Base-by-base conservation (phyloP, 1,140 invertebrate genomes). In the Anadara kagoshimensis region DNA sequence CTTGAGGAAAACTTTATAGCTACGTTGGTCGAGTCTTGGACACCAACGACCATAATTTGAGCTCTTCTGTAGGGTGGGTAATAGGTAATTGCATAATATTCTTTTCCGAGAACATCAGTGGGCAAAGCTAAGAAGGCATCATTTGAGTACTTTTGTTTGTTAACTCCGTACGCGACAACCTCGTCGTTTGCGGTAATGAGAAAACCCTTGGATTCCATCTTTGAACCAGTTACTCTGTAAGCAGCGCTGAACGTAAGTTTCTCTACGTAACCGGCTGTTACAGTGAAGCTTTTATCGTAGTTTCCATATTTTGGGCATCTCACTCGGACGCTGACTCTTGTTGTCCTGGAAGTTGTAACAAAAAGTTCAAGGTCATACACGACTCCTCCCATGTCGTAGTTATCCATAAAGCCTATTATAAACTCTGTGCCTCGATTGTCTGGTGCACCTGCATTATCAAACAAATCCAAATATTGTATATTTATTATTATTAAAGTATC, bases 101-200 rank as follows among this genome's bases (percentile, higher is more conserved):
- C 75, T 12, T 36, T 76, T 14, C 82, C 82, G 10, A 86, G 63
- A 3, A 79, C 78, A 41, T 85, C 74, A 1, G 65, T 67, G 4
- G 85, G 85, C 11, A 86, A 59, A 5, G 79, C 83, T 7, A 86
- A 62, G 65, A 79, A 87, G 16, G 79, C 84, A 59, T 87, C 85
- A 12, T 77, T 83, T 3, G 84, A 82, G 20, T 79, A 78, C 8
- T 41, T 62, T 29, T 83, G 76, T 57, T 78, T 78, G 74, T 85
- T 86, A 1, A 78, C 75, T 14, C 78, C 78, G 44, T 81, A 86
- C 0, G 85, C 79, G 12, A 78, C 73, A 14, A 86, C 66, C 29
- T 83, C 80, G n/a, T 78, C 67, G 18, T 70, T 64, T 0, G 84
- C 74, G 43, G 43, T 18, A 11, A 82, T 65, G 11, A 65, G 57